phyloP scores from a whole-genome alignment of 2,797 vertebrate species.

The Chelonia mydas region DNA sequence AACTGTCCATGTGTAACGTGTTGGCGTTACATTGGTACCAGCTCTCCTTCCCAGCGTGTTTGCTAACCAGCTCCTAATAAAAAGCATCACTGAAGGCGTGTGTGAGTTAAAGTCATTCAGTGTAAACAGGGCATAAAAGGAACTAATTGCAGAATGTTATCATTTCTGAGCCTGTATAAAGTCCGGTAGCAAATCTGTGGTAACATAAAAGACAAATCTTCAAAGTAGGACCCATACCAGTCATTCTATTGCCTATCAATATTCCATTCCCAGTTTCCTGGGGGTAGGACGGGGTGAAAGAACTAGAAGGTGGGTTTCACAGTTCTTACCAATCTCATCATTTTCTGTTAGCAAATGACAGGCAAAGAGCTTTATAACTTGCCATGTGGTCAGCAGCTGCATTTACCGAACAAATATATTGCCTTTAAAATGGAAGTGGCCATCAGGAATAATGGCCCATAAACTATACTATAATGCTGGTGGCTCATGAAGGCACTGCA shows the following conservation, averaged over 20 bases:
- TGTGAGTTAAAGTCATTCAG: conserved; percentile 3
- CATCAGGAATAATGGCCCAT: conserved; percentile 33
- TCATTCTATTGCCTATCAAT: not conserved
- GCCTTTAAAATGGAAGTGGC: conserved; percentile 32
- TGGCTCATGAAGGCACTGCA: not conserved
- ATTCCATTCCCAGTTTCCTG: not conserved
- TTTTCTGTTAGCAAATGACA: not conserved
- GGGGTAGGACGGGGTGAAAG: not conserved
- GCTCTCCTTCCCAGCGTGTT: not conserved
- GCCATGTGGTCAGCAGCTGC: not conserved
- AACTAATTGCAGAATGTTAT: not conserved
- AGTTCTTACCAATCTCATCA: conserved; percentile 7
- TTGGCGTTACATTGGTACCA: not conserved
- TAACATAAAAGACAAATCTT: no score
- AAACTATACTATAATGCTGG: not conserved
- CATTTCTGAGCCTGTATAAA: no score
- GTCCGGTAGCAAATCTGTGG: no score
- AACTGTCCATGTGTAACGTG: not conserved
- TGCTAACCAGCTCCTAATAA: conserved; percentile 29
- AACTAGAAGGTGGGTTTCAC: not conserved
- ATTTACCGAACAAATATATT: conserved; percentile 25
- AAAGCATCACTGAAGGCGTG: not conserved
- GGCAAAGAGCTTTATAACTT: not conserved
- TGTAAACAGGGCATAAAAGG: conserved; percentile 7
- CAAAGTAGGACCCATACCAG: not conserved